Percentiles rank a stretch among this genome's conserved stretches.
These are phyloP conservation scores for Gari tellinella DNA, from an alignment of 2,888 invertebrate species.

Conservation along the genomic window DNA sequence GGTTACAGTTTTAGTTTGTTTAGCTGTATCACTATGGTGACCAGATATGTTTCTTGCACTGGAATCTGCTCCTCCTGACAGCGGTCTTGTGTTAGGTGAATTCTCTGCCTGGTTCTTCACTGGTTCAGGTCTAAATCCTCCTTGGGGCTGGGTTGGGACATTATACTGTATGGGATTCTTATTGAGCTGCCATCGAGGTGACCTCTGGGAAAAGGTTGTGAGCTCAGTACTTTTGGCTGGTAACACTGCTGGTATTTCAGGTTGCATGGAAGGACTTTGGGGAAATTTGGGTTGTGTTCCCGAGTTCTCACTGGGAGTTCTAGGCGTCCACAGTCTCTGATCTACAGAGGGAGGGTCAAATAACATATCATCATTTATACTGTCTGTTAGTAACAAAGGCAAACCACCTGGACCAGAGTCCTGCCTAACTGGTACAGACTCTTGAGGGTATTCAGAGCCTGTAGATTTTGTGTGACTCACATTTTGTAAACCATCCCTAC, in stretches of 20 bases:
- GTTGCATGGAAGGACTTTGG: conserved; percentile 62
- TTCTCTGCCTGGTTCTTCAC: conserved; percentile 27
- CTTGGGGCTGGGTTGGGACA: conserved; percentile 20
- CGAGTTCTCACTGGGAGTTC: conserved; percentile 59
- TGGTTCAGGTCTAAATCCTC: conserved; percentile 57
- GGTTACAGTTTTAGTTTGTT: neutral
- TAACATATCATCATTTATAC: conserved; percentile 75
- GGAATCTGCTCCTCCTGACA: neutral
- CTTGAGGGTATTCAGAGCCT: too few relatives aligned
- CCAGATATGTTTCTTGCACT: neutral
- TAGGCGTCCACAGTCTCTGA: conserved; percentile 55
- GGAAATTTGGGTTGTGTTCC: conserved; percentile 61
- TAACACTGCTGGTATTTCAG: conserved; percentile 68
- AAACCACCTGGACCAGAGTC: too few relatives aligned
- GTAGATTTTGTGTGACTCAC: neutral
- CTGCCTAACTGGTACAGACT: too few relatives aligned
- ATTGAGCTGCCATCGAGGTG: conserved; percentile 57
- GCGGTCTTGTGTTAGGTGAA: conserved; percentile 1
- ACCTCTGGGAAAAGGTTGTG: conserved; percentile 72
- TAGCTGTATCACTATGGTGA: neutral
- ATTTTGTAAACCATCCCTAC: too few relatives aligned
- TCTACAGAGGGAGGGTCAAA: conserved; percentile 63
- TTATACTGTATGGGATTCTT: conserved; percentile 31
- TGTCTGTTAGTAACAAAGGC: conserved; percentile 51
- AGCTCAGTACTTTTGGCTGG: conserved; percentile 76